Percentiles rank a stretch among this genome's conserved stretches.
These are phyloP conservation scores for Carassius gibelio DNA, from an alignment of 2,113 vertebrate species.

Conservation along the genomic window DNA sequence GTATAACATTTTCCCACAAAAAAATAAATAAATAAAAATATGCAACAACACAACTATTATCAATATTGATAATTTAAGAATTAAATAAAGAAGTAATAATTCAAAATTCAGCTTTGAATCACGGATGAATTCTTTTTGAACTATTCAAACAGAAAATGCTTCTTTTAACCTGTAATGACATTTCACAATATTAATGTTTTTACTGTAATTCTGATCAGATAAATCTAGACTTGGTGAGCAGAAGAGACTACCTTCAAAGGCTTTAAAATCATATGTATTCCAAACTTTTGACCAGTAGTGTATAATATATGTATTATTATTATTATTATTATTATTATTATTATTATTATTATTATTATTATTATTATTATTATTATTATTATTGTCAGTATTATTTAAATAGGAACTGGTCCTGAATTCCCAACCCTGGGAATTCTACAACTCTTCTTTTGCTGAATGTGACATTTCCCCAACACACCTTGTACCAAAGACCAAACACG, in stretches of 20 bases:
- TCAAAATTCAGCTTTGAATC: not conserved
- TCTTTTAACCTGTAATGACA: not conserved
- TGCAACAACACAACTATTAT: too few relatives aligned
- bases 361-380: not conserved
- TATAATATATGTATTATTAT: not conserved
- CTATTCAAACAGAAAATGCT: not conserved
- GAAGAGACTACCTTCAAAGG: too few relatives aligned
- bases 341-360: slow-evolving; percentile 7
- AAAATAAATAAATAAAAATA: too few relatives aligned
- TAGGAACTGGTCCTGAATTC: not conserved
- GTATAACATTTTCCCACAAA: too few relatives aligned
- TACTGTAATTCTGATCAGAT: not conserved
- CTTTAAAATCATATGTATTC: not conserved
- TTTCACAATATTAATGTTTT: not conserved
- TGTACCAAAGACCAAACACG: not conserved
- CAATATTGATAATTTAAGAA: too few relatives aligned
- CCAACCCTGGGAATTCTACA: not conserved
- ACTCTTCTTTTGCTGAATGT: not conserved
- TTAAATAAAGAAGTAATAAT: not conserved
- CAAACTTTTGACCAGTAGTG: not conserved
- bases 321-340: not conserved
- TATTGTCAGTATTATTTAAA: not conserved
- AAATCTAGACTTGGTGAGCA: not conserved
- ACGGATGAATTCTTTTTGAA: not conserved
- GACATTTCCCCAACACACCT: not conserved